Evolutionary conservation across 37 sponge, comb jelly and placozoan genomes (phyloP).

Genomic region (Lycopodina hypogea): DNA sequence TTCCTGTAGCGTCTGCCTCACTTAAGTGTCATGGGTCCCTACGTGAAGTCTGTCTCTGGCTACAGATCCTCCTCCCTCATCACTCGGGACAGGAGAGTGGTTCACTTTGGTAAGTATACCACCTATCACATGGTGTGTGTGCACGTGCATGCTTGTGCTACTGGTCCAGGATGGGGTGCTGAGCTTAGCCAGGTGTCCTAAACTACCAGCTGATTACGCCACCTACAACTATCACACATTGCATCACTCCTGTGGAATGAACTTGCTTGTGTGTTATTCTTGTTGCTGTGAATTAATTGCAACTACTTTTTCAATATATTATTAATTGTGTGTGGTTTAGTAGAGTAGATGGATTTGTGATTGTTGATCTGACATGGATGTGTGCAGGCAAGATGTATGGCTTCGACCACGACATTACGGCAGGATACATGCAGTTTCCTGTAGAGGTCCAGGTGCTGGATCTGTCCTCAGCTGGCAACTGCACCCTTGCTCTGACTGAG

Average conservation of each 20-base stretch:
- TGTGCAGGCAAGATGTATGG: slow-evolving; percentile 39
- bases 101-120: slow-evolving; percentile 39
- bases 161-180: no score
- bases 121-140: not conserved
- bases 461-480: slow-evolving; percentile 32
- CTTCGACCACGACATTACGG: not conserved
- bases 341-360: no score
- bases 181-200: no score
- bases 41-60: slow-evolving; percentile 49
- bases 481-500: slow-evolving; percentile 63
- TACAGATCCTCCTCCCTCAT: slow-evolving; percentile 22
- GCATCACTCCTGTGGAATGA: no score
- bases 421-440: slow-evolving; percentile 32
- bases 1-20: slow-evolving; percentile 27
- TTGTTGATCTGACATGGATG: no score
- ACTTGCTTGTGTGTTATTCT: no score
- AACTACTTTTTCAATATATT: no score
- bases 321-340: no score
- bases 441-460: slow-evolving; percentile 35
- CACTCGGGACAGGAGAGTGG: slow-evolving; percentile 30
- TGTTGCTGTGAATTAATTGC: no score
- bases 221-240: no score
- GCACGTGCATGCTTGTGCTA: no score
- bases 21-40: slow-evolving; percentile 49
- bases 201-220: no score